Percentiles rank a stretch among this genome's conserved stretches.
Evolutionary conservation across 2,113 vertebrate species (phyloP).

Genomic region (Ursus arctos): DNA sequence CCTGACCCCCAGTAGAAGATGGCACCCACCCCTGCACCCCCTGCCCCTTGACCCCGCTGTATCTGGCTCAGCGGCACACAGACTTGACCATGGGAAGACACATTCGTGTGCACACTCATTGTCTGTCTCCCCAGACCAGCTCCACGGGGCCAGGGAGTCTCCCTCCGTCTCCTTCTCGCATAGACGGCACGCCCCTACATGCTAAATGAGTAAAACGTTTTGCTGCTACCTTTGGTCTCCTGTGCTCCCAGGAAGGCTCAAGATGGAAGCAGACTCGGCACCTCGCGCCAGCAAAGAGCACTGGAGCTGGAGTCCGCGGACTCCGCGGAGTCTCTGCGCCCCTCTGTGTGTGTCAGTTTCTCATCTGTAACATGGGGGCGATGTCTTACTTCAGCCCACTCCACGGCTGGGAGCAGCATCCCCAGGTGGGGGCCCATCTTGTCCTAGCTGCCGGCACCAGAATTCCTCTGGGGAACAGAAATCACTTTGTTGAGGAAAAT

Average conservation of each 20-base stretch:
- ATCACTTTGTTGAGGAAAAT: background rate
- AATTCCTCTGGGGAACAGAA: background rate
- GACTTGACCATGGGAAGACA: background rate
- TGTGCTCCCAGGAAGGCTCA: background rate
- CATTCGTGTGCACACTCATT: accelerated
- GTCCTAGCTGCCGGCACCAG: background rate
- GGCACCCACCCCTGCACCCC: background rate
- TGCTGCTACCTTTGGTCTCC: accelerated
- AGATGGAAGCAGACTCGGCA: no score
- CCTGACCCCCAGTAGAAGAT: background rate
- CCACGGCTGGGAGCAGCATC: background rate
- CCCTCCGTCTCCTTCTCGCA: background rate
- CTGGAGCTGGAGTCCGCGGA: background rate
- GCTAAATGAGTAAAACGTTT: accelerated
- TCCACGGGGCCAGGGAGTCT: background rate
- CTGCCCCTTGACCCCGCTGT: background rate
- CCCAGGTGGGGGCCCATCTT: background rate
- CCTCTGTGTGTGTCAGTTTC: background rate
- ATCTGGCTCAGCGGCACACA: no score
- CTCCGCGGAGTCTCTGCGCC: background rate
- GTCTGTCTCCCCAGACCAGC: background rate
- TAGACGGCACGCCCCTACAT: background rate
- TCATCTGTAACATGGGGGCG: background rate
- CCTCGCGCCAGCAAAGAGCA: background rate
- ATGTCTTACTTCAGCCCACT: background rate